Percentiles rank a stretch among this genome's conserved stretches.
Conservation (phyloP, 2,888 invertebrate species). For the Dicranocentrus wangi region DNA sequence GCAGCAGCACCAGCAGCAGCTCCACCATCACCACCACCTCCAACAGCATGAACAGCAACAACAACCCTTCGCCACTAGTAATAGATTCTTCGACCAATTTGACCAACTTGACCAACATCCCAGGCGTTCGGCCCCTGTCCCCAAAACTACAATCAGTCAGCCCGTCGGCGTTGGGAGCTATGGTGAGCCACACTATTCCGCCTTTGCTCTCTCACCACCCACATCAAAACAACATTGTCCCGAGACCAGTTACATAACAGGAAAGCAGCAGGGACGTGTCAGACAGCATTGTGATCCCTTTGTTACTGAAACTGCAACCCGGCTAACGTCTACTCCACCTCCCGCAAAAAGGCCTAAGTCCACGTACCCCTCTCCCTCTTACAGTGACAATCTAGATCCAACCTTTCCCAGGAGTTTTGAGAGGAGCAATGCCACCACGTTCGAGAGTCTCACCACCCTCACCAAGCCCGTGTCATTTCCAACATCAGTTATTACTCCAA, state of each 20-base stretch:
- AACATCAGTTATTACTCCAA: constrained; percentile 22
- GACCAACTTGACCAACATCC: constrained; percentile 44
- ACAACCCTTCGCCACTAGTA: constrained; percentile 43
- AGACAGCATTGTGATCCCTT: constrained; percentile 41
- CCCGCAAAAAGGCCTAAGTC: constrained; percentile 44
- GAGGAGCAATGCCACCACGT: constrained; percentile 46
- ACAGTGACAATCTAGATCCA: constrained; percentile 45
- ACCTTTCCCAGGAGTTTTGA: constrained; percentile 22
- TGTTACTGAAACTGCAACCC: constrained; percentile 11
- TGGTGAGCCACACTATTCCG: constrained; percentile 35
- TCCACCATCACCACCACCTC: constrained; percentile 38
- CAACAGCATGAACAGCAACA: constrained; percentile 33
- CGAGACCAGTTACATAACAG: constrained; percentile 69
- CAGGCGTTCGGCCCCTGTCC: constrained; percentile 63
- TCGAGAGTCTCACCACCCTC: constrained; percentile 26
- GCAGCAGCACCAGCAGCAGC: constrained; percentile 49
- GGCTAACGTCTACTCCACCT: constrained; percentile 16
- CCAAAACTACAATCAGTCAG: constrained; percentile 71
- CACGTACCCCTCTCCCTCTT: constrained; percentile 12
- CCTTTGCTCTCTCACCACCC: constrained; percentile 56
- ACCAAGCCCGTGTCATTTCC: constrained; percentile 14
- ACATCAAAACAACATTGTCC: constrained; percentile 62
- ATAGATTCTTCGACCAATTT: constrained; percentile 46
- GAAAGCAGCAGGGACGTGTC: constrained; percentile 36
- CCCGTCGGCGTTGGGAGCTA: constrained; percentile 64